Conservation (phyloP, 2,113 vertebrate genomes). For the Mesocricetus auratus region DNA sequence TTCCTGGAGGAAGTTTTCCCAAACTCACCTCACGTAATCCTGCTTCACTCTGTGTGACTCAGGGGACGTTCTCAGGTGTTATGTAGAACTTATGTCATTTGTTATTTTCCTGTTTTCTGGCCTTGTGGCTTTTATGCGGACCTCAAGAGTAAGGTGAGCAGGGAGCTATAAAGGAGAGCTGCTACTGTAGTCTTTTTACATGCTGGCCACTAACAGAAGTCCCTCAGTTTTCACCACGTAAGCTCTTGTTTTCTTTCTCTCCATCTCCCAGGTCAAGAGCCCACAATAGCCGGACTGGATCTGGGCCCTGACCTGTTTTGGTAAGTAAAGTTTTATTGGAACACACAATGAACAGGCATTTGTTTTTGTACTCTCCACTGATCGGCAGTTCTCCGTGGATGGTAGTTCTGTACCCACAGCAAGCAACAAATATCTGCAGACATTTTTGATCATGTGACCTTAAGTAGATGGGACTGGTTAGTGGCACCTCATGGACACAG, state of each 20-base stretch:
- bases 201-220: neutral
- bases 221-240: neutral
- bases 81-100: neutral
- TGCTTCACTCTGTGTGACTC: neutral
- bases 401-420: neutral
- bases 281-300: neutral
- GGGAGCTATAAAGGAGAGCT: neutral
- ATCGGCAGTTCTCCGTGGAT: neutral
- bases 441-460: neutral
- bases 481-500: neutral
- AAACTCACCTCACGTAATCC: constrained; percentile 33
- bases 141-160: neutral
- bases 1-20: constrained; percentile 68
- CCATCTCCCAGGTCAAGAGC: neutral
- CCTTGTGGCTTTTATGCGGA: neutral
- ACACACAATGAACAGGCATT: neutral
- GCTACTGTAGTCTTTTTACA: neutral
- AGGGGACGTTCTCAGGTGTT: neutral
- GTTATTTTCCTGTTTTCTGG: constrained; percentile 46
- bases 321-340: constrained; percentile 41
- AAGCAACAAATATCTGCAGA: neutral
- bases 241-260: neutral
- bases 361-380: neutral
- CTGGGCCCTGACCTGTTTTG: neutral
- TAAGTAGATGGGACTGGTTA: neutral